Evolutionary conservation across 2,113 vertebrate genomes (phyloP), one percentile per base, ranked within the genome.

Genomic region (Anarrhichthys ocellatus): DNA sequence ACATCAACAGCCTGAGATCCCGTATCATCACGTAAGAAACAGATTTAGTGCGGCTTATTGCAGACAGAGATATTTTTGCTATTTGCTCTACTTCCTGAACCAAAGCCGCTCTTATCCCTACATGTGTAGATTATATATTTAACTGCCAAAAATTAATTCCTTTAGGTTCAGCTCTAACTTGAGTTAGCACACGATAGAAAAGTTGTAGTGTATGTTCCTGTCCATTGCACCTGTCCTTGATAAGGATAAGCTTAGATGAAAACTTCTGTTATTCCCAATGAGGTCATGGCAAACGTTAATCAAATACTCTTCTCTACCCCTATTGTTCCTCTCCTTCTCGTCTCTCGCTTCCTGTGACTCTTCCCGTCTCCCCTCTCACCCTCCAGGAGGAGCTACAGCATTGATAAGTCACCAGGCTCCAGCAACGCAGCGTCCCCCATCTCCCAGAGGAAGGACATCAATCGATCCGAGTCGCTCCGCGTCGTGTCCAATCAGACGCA

Each of bases 301-400:
- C 1, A 22, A 56, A 20, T 70, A 44, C 17, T 74, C 62, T 17
- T 63, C 36, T 27, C 58, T 29, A 14, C 20, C 24, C 14, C n/a
- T 24, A 24, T 5, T 59, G 44, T 15, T 29, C 14, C 9, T n/a
- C 4, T 74, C 20, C 40, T 61, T 61, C 4, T 61, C 20, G 29
- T 20, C 27, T 72, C 20, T 40, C 76, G 54, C 14, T 70, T 42
- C 80, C 32, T 42, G 27, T 66, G 14, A 40, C 22, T 17, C 52
- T 63, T 15, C 8, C 2, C 5, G 4, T 79, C 44, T 58, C 46
- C 32, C 20, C 38, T 78, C 48, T 64, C 52, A 4, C 68, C 61
- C n/a, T 75, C 27, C 90, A 99, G 98, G 89, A 95, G 98, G 54
- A 99, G 98, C 91, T 98, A 90, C 92, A 99, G 98, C 86, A 98